Percentiles rank a stretch among this genome's conserved stretches.
phyloP scores from a whole-genome alignment of 2,113 vertebrate genomes.

The Xiphias gladius region DNA sequence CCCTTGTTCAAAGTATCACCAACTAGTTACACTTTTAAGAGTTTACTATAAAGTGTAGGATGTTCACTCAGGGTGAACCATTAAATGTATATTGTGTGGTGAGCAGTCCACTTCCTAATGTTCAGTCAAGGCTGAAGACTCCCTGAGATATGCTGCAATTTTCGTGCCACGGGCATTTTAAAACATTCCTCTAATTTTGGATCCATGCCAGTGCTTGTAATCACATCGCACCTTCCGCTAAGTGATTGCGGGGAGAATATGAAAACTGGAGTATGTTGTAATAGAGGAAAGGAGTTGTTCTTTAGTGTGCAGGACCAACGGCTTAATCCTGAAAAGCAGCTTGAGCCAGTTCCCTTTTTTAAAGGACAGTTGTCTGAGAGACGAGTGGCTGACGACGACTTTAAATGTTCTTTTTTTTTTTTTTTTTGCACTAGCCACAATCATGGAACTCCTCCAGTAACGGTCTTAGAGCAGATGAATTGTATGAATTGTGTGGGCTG shows the following conservation, averaged over 20 bases:
- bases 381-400: not conserved
- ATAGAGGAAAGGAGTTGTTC: not conserved
- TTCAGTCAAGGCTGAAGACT: not conserved
- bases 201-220: not conserved
- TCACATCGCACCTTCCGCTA: not conserved
- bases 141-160: not conserved
- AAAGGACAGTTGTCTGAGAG: not conserved
- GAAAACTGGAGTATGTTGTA: not conserved
- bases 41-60: not conserved
- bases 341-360: slow-evolving; percentile 26
- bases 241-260: not conserved
- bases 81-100: not conserved
- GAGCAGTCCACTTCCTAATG: not conserved
- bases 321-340: not conserved
- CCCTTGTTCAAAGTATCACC: not conserved
- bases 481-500: slow-evolving; percentile 21
- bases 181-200: not conserved
- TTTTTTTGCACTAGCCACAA: slow-evolving; percentile 68
- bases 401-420: slow-evolving; percentile 11
- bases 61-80: slow-evolving; percentile 30
- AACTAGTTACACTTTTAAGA: not conserved
- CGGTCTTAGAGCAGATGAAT: slow-evolving; percentile 10
- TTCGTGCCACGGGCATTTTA: not conserved
- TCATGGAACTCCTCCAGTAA: slow-evolving; percentile 34
- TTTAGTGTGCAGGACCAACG: slow-evolving; percentile 8